Evolutionary conservation across 2,888 invertebrate species (phyloP).

Genomic region (Limnephilus marmoratus): DNA sequence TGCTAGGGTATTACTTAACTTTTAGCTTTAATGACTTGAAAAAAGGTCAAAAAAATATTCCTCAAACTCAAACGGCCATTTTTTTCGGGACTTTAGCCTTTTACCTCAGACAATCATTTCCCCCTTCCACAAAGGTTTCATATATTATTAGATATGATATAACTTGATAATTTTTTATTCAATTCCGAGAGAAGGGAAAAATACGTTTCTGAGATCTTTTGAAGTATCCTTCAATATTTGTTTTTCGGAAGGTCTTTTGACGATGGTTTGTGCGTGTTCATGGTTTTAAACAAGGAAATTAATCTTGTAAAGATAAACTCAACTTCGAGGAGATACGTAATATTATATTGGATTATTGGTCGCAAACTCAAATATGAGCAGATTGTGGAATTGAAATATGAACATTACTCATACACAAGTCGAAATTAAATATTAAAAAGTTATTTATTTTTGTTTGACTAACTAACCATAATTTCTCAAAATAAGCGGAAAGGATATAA

Average conservation of each 20-base stretch:
- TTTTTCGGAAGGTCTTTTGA: background rate
- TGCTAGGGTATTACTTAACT: background rate
- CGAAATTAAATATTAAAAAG: background rate
- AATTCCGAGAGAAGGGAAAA: background rate
- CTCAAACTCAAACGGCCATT: slow-evolving; percentile 2
- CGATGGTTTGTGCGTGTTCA: background rate
- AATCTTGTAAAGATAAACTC: background rate
- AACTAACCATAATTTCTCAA: background rate
- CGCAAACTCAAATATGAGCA: background rate
- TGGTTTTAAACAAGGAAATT: background rate
- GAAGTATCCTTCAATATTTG: background rate
- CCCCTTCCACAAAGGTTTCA: background rate
- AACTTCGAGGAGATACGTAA: background rate
- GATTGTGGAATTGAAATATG: background rate
- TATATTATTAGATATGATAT: background rate
- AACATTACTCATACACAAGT: background rate
- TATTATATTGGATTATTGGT: background rate
- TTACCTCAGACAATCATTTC: background rate
- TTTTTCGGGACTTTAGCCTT: background rate
- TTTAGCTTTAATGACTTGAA: background rate
- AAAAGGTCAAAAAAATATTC: slow-evolving; percentile 7
- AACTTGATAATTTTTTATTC: background rate
- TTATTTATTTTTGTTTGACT: background rate
- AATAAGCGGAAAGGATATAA: background rate
- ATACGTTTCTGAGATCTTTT: background rate